A percentile compares a stretch with the other conserved stretches of the same genome.
These are phyloP conservation scores for Neocrepidodera transversa DNA, from an alignment of 2,888 invertebrate genomes.

Conservation along the genomic window DNA sequence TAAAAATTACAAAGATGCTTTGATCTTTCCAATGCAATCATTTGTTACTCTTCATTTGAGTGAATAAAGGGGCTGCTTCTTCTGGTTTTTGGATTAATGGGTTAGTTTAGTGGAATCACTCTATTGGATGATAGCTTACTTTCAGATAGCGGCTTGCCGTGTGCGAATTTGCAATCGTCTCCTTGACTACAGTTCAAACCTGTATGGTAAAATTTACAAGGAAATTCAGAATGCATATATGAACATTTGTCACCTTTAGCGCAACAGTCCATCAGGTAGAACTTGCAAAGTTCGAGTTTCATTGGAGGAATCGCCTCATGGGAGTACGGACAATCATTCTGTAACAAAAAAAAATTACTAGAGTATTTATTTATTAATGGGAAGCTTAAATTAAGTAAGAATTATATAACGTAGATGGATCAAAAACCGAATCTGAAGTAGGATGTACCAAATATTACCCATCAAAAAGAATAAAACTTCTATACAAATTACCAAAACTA, in stretches of 20 bases:
- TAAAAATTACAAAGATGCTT: not conserved
- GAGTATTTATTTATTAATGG: no score
- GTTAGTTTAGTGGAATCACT: not conserved
- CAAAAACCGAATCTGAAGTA: no score
- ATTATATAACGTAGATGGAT: no score
- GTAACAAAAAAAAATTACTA: constrained; percentile 58
- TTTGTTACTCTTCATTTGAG: not conserved
- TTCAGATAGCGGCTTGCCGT: constrained; percentile 85
- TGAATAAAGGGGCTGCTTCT: not conserved
- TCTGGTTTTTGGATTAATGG: not conserved
- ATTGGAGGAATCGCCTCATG: constrained; percentile 83
- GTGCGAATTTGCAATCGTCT: constrained; percentile 91
- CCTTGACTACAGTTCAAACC: constrained; percentile 82
- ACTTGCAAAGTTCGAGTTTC: constrained; percentile 95
- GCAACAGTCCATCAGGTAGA: constrained; percentile 94
- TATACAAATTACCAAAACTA: no score
- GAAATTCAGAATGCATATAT: constrained; percentile 96
- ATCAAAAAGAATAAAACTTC: no score
- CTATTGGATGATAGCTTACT: constrained; percentile 55
- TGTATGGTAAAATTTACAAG: constrained; percentile 96
- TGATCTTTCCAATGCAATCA: not conserved
- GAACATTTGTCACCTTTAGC: constrained; percentile 94
- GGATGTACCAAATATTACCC: no score
- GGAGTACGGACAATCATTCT: constrained; percentile 85
- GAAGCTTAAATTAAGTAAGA: no score